A percentile compares a stretch with the other conserved stretches of the same genome.
Evolutionary conservation across 2,888 invertebrate genomes (phyloP).

Genomic region (Noctua janthina): DNA sequence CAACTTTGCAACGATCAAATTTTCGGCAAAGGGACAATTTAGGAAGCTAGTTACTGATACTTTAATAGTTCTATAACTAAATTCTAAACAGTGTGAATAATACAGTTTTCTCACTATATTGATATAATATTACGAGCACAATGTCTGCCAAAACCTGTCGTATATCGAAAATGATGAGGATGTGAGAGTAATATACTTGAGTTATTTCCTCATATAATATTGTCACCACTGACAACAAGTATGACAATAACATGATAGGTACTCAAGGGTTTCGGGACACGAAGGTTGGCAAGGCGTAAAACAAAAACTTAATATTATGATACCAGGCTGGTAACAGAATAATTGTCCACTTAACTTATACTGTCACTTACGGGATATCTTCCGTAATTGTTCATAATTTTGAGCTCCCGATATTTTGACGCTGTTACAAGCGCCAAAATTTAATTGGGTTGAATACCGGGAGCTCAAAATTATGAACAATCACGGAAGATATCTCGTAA

Average conservation of each 20-base stretch:
- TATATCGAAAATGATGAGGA: conserved; percentile 16
- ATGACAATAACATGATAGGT: conserved; percentile 27
- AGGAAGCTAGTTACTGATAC: conserved; percentile 6
- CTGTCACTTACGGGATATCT: too few species aligned
- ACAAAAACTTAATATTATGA: conserved; percentile 29
- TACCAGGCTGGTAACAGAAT: background rate
- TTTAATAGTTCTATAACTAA: conserved; percentile 25
- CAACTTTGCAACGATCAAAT: conserved; percentile 33
- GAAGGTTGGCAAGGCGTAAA: conserved; percentile 36
- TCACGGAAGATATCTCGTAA: too few species aligned
- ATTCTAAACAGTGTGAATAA: conserved; percentile 8
- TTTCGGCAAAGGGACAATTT: conserved; percentile 23
- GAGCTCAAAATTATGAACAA: too few species aligned
- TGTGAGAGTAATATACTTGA: conserved; percentile 11
- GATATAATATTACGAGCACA: conserved; percentile 21
- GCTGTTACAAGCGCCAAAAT: too few species aligned
- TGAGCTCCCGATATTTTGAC: too few species aligned
- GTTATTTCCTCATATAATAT: conserved; percentile 30
- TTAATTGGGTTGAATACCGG: too few species aligned
- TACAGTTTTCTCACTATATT: conserved; percentile 1
- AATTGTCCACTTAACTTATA: background rate
- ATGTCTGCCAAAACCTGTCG: conserved; percentile 18
- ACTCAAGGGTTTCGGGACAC: conserved; percentile 6
- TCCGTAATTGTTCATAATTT: too few species aligned
- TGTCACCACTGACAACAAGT: conserved; percentile 23